Evolutionary conservation across 1,140 invertebrate genomes (phyloP), one percentile per base, ranked within the genome.

Genomic region (Lepidurus apus): DNA sequence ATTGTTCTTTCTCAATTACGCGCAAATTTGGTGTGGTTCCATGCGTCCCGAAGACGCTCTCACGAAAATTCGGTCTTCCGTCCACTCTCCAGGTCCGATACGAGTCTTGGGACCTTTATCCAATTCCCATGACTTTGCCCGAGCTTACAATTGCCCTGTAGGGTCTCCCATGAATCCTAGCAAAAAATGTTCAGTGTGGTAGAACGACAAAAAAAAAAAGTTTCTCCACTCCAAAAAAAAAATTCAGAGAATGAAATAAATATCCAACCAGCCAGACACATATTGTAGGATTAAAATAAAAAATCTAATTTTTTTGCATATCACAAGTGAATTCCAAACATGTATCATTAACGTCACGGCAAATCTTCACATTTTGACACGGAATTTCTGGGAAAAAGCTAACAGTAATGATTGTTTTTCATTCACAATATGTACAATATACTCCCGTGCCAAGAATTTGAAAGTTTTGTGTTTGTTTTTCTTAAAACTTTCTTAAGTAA

Each of bases 21-120:
- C 94, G 11, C 88, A 93, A 88, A 98, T 99, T 74, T 99, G 97
- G 97, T 99, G 97, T 84, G 97, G 97, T 7, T 93, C 94, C 0
- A 98, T 97, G 95, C 89, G 96, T 81, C 95, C 95, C 6, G 95
- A 99, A 86, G 96, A 98, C 82, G 95, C 97, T 74, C 85, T 97
- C 2, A 95, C 93, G 42, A 98, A 98, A 87, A 90, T 98, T 75
- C 90, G 96, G 47, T 97, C 95, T 11, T 95, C 95, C 7, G 95
- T 97, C 9, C 97, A 99, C 84, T 95, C 96, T 11, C 96, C 97
- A 0, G 96, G 96, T 9, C 91, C 93, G 0, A 93, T 98, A 13
- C 87, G 97, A 44, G 95, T 98, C 0, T 87, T 95, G 42, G 96
- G 95, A 5, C 95, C 96, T 0, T 86, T 98, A 6, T 96, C 95